A percentile compares a stretch with the other conserved stretches of the same genome.
These are phyloP conservation scores for Lipophrys pholis DNA, from an alignment of 2,113 vertebrate genomes.

Conservation along the genomic window DNA sequence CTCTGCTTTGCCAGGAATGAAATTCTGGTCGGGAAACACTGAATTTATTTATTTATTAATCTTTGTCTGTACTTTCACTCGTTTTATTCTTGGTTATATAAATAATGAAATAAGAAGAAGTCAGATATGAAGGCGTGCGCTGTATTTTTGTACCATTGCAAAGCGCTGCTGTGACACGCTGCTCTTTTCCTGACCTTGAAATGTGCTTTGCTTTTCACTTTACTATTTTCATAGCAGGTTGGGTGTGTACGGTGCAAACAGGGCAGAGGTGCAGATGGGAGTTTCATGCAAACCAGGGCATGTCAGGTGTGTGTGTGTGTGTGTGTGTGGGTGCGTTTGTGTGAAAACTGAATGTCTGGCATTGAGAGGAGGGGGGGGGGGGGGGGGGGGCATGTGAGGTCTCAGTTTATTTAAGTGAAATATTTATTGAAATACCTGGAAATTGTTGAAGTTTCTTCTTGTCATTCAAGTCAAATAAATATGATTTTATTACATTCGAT, in stretches of 20 bases:
- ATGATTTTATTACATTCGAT: too few relatives aligned
- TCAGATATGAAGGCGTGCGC: slow-evolving; percentile 21
- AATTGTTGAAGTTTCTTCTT: too few relatives aligned
- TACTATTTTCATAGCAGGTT: slow-evolving; percentile 34
- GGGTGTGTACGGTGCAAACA: slow-evolving; percentile 3
- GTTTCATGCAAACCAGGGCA: slow-evolving; percentile 36
- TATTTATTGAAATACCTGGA: too few relatives aligned
- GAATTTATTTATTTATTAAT: slow-evolving; percentile 24
- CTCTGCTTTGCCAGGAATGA: slow-evolving; percentile 1
- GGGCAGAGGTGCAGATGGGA: slow-evolving; percentile 12
- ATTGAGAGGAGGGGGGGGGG: not conserved
- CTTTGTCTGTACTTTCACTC: not conserved
- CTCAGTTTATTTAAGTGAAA: too few relatives aligned
- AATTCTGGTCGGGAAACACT: slow-evolving; percentile 15
- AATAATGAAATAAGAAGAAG: not conserved
- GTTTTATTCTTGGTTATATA: slow-evolving; percentile 15
- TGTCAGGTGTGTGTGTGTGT: slow-evolving; percentile 16
- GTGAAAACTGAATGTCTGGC: slow-evolving; percentile 22
- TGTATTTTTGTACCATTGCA: slow-evolving; percentile 13
- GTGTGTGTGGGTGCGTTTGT: slow-evolving; percentile 9
- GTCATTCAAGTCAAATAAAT: too few relatives aligned
- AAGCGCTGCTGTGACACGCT: not conserved
- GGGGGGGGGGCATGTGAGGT: not conserved
- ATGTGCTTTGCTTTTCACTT: slow-evolving; percentile 26
- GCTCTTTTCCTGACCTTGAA: slow-evolving; percentile 53